Percentiles rank a stretch among this genome's conserved stretches.
These are phyloP conservation scores for Brachionichthys hirsutus DNA, from an alignment of 2,113 vertebrate species.

Conservation along the genomic window DNA sequence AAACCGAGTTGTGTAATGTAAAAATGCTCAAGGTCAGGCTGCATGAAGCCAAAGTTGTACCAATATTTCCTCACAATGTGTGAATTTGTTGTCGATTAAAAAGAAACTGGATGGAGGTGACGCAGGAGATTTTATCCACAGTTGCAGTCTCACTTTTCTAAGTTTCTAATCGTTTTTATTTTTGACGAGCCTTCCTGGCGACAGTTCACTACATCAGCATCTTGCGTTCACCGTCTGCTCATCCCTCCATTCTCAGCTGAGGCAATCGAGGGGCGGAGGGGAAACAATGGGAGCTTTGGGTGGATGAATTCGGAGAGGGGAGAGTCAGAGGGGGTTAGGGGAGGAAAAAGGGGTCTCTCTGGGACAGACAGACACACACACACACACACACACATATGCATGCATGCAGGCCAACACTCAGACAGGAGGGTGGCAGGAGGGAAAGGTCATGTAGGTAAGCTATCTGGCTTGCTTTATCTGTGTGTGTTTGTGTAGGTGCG, in stretches of 20 bases:
- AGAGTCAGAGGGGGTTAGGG: slow-evolving; percentile 27
- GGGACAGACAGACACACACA: slow-evolving; percentile 25
- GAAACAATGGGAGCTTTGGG: slow-evolving; percentile 62
- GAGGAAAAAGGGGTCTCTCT: slow-evolving; percentile 25
- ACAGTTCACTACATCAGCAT: slow-evolving; percentile 57
- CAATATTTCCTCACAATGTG: slow-evolving; percentile 53
- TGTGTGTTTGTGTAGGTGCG: slow-evolving; percentile 25
- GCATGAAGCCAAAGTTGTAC: slow-evolving; percentile 50
- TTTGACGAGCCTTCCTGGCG: slow-evolving; percentile 36
- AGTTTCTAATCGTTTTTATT: slow-evolving; percentile 18
- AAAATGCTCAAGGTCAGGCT: slow-evolving; percentile 38
- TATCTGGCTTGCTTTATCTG: slow-evolving; percentile 57
- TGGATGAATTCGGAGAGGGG: slow-evolving; percentile 47
- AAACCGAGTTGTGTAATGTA: slow-evolving; percentile 15
- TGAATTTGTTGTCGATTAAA: slow-evolving; percentile 58
- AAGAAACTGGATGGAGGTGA: slow-evolving; percentile 15
- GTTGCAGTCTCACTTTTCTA: slow-evolving; percentile 39
- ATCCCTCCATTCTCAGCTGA: slow-evolving; percentile 67
- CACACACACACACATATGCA: slow-evolving; percentile 19
- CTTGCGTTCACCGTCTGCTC: slow-evolving; percentile 48
- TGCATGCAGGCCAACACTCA: slow-evolving; percentile 37
- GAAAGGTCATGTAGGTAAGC: slow-evolving; percentile 67
- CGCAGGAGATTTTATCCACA: slow-evolving; percentile 37
- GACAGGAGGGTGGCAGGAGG: slow-evolving; percentile 58
- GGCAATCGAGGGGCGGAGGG: slow-evolving; percentile 66